Conservation (phyloP, 2,888 invertebrate species). For the Pristionchus entomophagus region DNA sequence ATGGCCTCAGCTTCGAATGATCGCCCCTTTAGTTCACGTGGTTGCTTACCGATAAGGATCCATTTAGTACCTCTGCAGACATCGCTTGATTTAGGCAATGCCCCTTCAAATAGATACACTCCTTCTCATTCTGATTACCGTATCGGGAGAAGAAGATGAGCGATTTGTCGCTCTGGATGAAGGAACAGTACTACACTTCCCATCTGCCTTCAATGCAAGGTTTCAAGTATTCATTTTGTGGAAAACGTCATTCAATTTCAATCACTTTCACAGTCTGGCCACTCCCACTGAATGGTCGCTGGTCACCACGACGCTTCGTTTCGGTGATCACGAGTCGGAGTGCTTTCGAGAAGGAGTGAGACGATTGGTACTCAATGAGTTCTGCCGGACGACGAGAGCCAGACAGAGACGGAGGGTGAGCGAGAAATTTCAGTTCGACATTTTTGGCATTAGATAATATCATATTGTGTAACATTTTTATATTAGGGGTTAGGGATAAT, state of each 20-base stretch:
- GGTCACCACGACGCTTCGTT: background rate
- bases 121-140: background rate
- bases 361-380: background rate
- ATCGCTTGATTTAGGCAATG: too few species aligned
- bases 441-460: too few species aligned
- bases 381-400: background rate
- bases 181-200: background rate
- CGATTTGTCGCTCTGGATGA: background rate
- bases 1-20: too few species aligned
- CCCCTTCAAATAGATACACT: background rate
- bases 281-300: background rate
- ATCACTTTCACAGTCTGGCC: background rate
- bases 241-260: background rate
- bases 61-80: too few species aligned
- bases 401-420: background rate
- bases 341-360: background rate
- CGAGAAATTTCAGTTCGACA: background rate
- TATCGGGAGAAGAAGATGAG: background rate
- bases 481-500: too few species aligned
- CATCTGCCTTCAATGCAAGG: background rate
- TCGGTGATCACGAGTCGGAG: background rate
- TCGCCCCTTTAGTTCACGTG: too few species aligned
- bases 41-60: too few species aligned
- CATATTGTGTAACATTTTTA: too few species aligned
- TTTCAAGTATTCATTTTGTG: background rate